Conservation (phyloP, 2,888 invertebrate species). For the Hesperia comma region DNA sequence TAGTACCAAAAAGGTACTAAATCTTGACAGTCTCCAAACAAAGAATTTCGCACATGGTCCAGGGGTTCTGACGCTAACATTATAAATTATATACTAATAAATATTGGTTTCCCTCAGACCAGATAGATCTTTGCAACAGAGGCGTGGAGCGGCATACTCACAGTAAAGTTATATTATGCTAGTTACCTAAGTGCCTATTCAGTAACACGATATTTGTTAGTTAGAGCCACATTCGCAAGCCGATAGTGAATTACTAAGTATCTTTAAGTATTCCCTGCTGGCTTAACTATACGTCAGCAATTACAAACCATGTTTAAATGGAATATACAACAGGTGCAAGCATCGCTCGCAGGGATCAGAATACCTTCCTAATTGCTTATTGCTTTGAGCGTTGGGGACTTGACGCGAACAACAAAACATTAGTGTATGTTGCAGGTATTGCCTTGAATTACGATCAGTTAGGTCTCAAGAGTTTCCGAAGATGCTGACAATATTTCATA, state of each 20-base stretch:
- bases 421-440: background rate
- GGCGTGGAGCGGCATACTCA: too few species aligned
- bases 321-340: constrained; percentile 16
- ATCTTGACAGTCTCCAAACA: too few species aligned
- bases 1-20: too few species aligned
- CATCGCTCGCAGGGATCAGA: constrained; percentile 7
- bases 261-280: background rate
- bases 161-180: too few species aligned
- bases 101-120: too few species aligned
- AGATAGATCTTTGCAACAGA: too few species aligned
- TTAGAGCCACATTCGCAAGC: background rate
- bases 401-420: constrained; percentile 2
- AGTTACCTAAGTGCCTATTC: too few species aligned
- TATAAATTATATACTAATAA: too few species aligned
- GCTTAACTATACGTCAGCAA: background rate
- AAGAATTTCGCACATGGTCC: too few species aligned
- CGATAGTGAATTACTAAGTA: background rate
- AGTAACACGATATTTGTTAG: background rate
- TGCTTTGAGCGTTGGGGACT: constrained; percentile 30
- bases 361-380: constrained; percentile 35
- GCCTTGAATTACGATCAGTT: background rate
- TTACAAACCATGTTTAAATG: constrained; percentile 18
- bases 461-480: background rate
- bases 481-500: too few species aligned
- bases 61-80: too few species aligned